Percentiles rank a stretch among this genome's conserved stretches.
Conservation (phyloP, 92 coral and sea anemone genomes). For the Umimayanthus chanpuru region DNA sequence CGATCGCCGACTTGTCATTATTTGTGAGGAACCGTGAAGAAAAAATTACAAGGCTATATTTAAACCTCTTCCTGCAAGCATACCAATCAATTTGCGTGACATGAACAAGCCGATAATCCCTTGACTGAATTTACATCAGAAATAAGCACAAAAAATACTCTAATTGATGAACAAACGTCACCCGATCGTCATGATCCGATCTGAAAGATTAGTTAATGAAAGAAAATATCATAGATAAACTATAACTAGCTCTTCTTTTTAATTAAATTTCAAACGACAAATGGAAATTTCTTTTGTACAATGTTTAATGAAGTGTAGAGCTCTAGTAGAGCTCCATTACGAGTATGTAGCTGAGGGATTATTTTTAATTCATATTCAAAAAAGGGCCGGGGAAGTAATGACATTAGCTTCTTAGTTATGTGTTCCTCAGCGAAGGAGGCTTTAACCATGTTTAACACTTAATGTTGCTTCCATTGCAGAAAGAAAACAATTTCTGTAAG, state of each 20-base stretch:
- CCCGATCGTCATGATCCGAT: background rate
- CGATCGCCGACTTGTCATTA: too few species aligned
- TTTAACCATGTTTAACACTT: too few species aligned
- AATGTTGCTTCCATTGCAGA: background rate
- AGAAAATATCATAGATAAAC: background rate
- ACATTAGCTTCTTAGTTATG: background rate
- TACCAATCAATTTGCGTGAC: background rate
- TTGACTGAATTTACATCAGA: slow-evolving; percentile 1
- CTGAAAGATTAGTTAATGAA: slow-evolving; percentile 9
- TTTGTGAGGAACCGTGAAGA: background rate
- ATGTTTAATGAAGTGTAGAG: background rate
- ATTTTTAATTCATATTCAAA: background rate
- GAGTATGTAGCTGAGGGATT: background rate
- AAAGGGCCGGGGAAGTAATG: background rate
- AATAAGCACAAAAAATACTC: background rate
- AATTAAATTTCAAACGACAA: background rate
- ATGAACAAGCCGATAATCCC: background rate
- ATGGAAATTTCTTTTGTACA: background rate
- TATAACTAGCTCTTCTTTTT: background rate
- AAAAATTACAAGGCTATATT: background rate
- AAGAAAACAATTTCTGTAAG: background rate
- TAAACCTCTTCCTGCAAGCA: background rate
- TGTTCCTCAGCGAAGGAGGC: background rate
- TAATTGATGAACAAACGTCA: background rate
- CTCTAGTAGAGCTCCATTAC: background rate